These are phyloP conservation scores for Dione juno DNA, from an alignment of 2,888 invertebrate species.

Conservation along the genomic window DNA sequence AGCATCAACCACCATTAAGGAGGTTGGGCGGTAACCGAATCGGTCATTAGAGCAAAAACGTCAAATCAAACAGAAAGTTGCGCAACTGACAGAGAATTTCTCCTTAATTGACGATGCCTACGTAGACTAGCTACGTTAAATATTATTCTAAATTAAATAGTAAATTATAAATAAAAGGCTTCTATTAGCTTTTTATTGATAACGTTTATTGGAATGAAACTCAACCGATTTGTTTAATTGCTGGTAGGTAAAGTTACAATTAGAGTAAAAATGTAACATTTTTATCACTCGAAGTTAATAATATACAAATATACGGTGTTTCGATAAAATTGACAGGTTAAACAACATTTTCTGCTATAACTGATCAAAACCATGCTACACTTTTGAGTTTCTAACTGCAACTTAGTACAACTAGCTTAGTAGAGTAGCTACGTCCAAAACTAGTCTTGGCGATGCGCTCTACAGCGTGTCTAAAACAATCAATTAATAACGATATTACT, in stretches of 20 bases:
- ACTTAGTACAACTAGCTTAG: slow-evolving; percentile 7
- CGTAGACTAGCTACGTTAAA: slow-evolving; percentile 31
- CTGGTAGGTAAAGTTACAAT: neutral
- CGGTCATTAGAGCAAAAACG: slow-evolving; percentile 77
- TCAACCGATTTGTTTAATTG: slow-evolving; percentile 33
- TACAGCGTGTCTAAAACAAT: slow-evolving; percentile 15
- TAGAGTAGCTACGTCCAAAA: neutral
- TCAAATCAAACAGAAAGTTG: slow-evolving; percentile 73
- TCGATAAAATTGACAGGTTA: neutral
- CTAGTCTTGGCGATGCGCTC: neutral
- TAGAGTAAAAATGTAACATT: neutral
- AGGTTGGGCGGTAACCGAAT: slow-evolving; percentile 50
- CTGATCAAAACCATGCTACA: slow-evolving; percentile 6
- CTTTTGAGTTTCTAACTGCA: slow-evolving; percentile 20
- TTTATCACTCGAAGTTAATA: neutral
- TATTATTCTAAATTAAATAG: slow-evolving; percentile 35
- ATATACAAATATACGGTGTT: neutral
- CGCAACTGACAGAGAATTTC: slow-evolving; percentile 63
- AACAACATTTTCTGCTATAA: neutral
- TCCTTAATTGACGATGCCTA: slow-evolving; percentile 50
- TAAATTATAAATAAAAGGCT: slow-evolving; percentile 40
- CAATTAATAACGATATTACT: neutral
- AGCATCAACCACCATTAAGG: slow-evolving; percentile 65
- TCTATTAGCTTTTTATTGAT: slow-evolving; percentile 36
- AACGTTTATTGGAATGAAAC: slow-evolving; percentile 26